Base-by-base conservation (phyloP, 2,888 invertebrate genomes). In the Xiphydria camelus region DNA sequence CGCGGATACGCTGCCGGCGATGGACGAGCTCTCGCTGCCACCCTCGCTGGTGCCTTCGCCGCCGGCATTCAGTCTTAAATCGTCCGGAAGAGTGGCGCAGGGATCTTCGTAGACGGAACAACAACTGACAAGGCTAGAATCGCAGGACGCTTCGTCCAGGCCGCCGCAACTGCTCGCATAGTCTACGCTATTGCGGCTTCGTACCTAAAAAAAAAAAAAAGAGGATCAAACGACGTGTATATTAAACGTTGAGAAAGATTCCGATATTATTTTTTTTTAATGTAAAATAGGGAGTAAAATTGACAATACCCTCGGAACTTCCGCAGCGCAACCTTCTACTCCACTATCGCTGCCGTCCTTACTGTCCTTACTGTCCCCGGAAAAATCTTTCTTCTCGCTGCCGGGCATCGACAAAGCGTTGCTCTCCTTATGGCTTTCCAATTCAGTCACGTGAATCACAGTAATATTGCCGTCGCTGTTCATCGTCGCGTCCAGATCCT, bases 281-380 rank as follows among this genome's bases (percentile, higher is more conserved):
- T n/a, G n/a, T n/a, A 23, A n/a, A n/a, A 23, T 7, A 23, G 23
- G 23, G 6, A 23, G n/a, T 23, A 23, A 23, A 23, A 23, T 6
- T 23, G 7, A 7, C 6, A 23, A 23, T 23, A 75, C 64, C 78
- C 78, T 65, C 61, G 69, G 60, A 51, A 78, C 63, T 42, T 78
- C 77, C 36, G 80, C 80, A 35, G 78, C 78, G 45, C 78, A 71
- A 2, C 88, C 86, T 64, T 90, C 90, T 10, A 90, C 87, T 4
- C 90, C 91, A 63, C 90, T 90, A 66, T 90, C 90, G 69, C 88
- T 89, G 45, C 90, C 89, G 49, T 88, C 87, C 49, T 74, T 75
- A 49, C 69, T 70, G 52, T 74, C 74, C 47, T 74, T 70, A 32
- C 67, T 59, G 39, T 70, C 66, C 36, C 52, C 36, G 10, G 51